phyloP scores from a whole-genome alignment of 64 coral and sea anemone species.

The Dendronephthya gigantea region DNA sequence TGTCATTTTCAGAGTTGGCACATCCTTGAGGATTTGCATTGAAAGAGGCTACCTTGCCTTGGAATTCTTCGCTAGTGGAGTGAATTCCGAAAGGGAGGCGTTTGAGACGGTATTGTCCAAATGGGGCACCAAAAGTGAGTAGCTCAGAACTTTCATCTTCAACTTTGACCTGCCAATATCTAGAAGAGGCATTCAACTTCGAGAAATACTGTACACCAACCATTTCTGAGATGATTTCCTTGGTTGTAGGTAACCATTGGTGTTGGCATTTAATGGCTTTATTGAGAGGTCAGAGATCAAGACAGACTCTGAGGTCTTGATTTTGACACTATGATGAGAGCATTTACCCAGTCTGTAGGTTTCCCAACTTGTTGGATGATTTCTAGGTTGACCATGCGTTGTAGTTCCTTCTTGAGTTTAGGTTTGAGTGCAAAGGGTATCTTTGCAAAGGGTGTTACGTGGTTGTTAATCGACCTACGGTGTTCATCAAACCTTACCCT shows the following conservation, averaged over 20 bases:
- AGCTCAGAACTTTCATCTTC: conserved; percentile 35
- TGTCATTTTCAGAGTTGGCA: conserved; percentile 37
- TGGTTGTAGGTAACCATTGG: conserved; percentile 19
- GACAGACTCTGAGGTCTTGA: conserved; percentile 34
- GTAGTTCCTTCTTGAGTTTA: too few relatives aligned
- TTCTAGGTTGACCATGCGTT: too few relatives aligned
- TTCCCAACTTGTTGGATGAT: too few relatives aligned
- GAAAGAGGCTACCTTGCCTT: conserved; percentile 20
- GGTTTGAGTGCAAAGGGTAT: too few relatives aligned
- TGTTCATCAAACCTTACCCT: too few relatives aligned
- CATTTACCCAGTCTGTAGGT: too few relatives aligned
- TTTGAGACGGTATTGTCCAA: conserved; percentile 33
- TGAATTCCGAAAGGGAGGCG: conserved; percentile 20
- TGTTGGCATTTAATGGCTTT: conserved; percentile 33
- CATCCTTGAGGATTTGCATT: conserved; percentile 16
- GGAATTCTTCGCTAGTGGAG: conserved; percentile 9
- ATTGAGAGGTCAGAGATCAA: conserved; percentile 36
- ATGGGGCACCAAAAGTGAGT: conserved; percentile 27
- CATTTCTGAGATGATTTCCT: conserved; percentile 26
- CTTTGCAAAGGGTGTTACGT: too few relatives aligned
- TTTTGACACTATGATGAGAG: conserved; percentile 12
- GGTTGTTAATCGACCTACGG: too few relatives aligned
- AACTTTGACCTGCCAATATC: conserved; percentile 25
- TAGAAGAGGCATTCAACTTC: conserved; percentile 36
- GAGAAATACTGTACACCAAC: conserved; percentile 37